These are phyloP conservation scores for Drosophila lini DNA, from an alignment of 1,140 invertebrate genomes.

Conservation along the genomic window DNA sequence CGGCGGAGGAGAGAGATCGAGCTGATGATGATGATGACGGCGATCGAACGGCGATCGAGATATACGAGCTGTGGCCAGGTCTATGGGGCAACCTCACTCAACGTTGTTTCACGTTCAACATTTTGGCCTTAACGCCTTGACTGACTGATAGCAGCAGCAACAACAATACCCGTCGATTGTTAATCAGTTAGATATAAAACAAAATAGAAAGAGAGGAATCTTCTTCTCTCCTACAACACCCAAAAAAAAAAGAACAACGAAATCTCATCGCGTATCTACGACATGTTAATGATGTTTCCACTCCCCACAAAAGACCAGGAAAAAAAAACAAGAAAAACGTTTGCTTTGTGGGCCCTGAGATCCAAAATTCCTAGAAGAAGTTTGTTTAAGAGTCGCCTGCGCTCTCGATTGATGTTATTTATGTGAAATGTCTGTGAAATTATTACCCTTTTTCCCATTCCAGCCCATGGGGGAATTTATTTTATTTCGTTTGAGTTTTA, in stretches of 20 bases:
- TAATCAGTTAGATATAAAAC: constrained; percentile 82
- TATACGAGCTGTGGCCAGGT: constrained; percentile 45
- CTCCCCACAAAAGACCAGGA: constrained; percentile 31
- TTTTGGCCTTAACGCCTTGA: constrained; percentile 72
- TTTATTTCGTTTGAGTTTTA: constrained; percentile 79
- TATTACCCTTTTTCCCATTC: constrained; percentile 69
- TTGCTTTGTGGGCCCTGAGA: constrained; percentile 56
- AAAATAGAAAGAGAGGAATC: constrained; percentile 67
- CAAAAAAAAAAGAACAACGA: constrained; percentile 53
- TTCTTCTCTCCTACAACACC: constrained; percentile 40
- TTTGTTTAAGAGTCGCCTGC: constrained; percentile 35
- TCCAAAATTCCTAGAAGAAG: constrained; percentile 66
- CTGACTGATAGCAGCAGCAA: constrained; percentile 74
- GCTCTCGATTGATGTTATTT: constrained; percentile 79
- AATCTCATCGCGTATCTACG: constrained; percentile 76
- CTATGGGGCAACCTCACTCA: constrained; percentile 73
- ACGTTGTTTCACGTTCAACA: constrained; percentile 29
- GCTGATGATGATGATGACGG: constrained; percentile 46
- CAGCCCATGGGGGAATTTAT: constrained; percentile 63
- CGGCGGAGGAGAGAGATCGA: constrained; percentile 20
- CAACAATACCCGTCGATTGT: constrained; percentile 68
- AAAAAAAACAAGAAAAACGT: constrained; percentile 58
- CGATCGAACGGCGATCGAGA: constrained; percentile 75
- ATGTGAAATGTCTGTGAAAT: constrained; percentile 82
- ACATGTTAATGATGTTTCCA: constrained; percentile 81